Conservation (phyloP, 1,140 invertebrate species). For the Wasmannia auropunctata region DNA sequence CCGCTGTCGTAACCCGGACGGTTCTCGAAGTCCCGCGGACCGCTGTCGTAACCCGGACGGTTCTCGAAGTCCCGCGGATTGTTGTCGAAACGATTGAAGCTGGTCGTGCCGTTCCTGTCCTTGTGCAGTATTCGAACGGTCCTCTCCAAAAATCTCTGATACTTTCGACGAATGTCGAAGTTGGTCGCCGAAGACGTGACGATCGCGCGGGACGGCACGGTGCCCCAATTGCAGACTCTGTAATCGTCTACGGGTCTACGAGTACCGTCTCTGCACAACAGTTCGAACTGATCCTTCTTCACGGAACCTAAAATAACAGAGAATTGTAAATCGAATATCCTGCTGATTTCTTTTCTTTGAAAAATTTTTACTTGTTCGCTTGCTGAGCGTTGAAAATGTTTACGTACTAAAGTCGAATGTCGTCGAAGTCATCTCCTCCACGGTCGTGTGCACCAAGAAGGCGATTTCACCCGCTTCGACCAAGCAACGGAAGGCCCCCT, state of each 20-base stretch:
- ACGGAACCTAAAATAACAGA: constrained; percentile 83
- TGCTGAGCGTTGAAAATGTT: no score
- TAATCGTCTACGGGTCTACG: constrained; percentile 90
- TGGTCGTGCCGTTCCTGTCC: constrained; percentile 44
- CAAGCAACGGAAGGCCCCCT: constrained; percentile 95
- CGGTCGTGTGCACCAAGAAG: constrained; percentile 95
- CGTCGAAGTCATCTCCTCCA: constrained; percentile 89
- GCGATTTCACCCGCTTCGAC: constrained; percentile 95
- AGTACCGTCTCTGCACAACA: constrained; percentile 94
- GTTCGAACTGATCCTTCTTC: constrained; percentile 91
- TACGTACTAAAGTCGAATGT: constrained; percentile 87
- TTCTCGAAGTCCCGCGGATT: constrained; percentile 2
- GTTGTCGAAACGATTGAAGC: constrained; percentile 67
- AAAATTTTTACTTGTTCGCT: neutral
- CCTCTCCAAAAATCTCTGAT: constrained; percentile 87
- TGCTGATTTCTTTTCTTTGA: neutral
- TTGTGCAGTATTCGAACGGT: constrained; percentile 84
- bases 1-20: neutral
- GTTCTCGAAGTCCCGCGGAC: neutral
- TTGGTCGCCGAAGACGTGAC: constrained; percentile 93
- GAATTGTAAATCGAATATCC: neutral
- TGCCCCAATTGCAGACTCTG: constrained; percentile 94
- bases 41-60: neutral
- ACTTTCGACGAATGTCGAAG: constrained; percentile 86
- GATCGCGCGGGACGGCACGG: constrained; percentile 94